Evolutionary conservation across 2,888 invertebrate genomes (phyloP).

Genomic region (Oxycera nigricornis): DNA sequence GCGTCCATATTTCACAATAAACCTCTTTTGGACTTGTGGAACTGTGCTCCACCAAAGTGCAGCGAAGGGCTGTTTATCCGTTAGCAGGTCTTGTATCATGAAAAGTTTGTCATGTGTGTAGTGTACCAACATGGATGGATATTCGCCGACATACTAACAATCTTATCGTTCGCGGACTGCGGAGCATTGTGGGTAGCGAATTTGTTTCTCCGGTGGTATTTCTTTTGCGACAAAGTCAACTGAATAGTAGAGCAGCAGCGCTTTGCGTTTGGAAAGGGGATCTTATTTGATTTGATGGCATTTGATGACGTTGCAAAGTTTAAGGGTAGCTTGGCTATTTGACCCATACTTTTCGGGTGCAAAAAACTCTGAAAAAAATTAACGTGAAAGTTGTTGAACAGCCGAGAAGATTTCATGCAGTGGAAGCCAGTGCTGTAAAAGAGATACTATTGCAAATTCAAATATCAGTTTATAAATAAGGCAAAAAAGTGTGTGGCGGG

Average conservation of each 20-base stretch:
- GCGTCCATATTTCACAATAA: conserved; percentile 44
- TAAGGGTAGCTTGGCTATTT: not conserved
- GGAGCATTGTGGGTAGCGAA: conserved; percentile 2
- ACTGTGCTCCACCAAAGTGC: conserved; percentile 19
- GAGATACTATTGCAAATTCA: not conserved
- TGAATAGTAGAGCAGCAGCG: not conserved
- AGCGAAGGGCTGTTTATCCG: not conserved
- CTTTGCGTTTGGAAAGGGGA: too few relatives aligned
- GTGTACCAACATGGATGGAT: not conserved
- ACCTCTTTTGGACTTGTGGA: conserved; percentile 33
- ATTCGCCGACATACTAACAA: not conserved
- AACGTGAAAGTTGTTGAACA: too few relatives aligned
- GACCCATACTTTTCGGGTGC: too few relatives aligned
- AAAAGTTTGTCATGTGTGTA: not conserved
- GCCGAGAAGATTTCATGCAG: too few relatives aligned
- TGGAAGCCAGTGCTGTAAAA: too few relatives aligned
- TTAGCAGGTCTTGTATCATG: not conserved
- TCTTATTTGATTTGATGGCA: too few relatives aligned
- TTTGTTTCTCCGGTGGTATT: not conserved
- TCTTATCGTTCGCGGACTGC: conserved; percentile 14
- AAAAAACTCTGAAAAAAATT: too few relatives aligned
- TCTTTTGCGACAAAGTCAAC: not conserved
- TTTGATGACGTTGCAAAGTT: not conserved
- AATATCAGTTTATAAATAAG: not conserved
- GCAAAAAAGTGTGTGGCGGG: not conserved